Base-by-base conservation (phyloP, 2,113 vertebrate genomes). In the Silurus glanis region DNA sequence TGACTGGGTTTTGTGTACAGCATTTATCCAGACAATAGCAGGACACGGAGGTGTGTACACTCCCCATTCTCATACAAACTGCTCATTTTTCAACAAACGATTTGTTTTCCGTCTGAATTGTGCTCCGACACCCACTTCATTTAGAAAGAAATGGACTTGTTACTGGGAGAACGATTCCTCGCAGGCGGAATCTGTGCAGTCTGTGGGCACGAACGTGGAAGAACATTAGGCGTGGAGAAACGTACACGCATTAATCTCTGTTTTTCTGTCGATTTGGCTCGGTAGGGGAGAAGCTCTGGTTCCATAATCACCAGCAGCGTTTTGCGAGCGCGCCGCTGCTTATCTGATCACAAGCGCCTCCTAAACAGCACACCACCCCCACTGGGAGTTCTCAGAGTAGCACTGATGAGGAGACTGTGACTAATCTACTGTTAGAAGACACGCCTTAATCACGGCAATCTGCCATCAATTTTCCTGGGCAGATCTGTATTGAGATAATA, bases 241-340 rank as follows among this genome's bases (percentile, higher is more conserved):
- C n/a, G 37, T 62, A 23, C 7, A 6, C 37, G 47, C n/a, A 86
- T 25, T 69, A 80, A 85, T 85, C 56, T 64, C 56, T 23, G 69
- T 75, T 64, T 75, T 75, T 28, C 79, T 64, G 85, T 53, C n/a
- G 51, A 59, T 55, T 69, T 85, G 84, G 28, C 78, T 59, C 78
- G 45, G 78, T 13, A 47, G 56, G 78, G 28, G 56, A 85, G 13
- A 21, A 55, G 62, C 51, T 23, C 55, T 64, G 85, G 51, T 80
- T 81, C 80, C n/a, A 61, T 83, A 81, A 66, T 83, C 85, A 86
- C 79, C 69, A 19, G 69, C 49, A 61, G 80, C 83, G 80, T 64
- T 25, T 45, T 71, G 25, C 47, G 23, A 66, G 45, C 25, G 55
- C 66, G 75, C 59, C 74, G 55, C 47, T 23, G 72, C 84, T 80